Evolutionary conservation across 2,113 vertebrate species (phyloP), one percentile per base, ranked within the genome.

Genomic region (Vidua macroura): DNA sequence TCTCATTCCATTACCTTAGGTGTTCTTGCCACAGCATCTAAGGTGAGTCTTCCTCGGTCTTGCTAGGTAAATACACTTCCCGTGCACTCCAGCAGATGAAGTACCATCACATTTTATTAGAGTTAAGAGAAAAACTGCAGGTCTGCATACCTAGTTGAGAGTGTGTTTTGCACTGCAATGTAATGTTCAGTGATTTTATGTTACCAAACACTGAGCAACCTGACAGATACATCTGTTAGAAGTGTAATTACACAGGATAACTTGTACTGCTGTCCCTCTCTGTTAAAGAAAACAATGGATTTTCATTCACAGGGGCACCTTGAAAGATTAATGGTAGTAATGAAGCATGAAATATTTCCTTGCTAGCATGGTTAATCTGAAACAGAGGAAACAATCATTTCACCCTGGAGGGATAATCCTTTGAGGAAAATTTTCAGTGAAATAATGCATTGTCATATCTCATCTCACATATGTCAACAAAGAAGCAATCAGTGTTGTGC

Each of bases 311-410:
- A 95, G 87, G 90, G 88, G 82, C 88, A 94, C 93, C 94, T 97
- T 97, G 92, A 75, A 96, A 97, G 96, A 97, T 96, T 96, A 97
- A 96, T 95, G 63, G 73, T 77, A 91, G 95, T 96, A 96, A 97
- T 86, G 95, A 96, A 96, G 93, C 90, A 78, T 95, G 93, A 96
- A 96, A 95, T 94, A 95, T 92, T 94, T 96, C 95, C 82, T 94
- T 95, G 86, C 88, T 95, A 88, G 69, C 1, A 11, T 85, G 90
- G 66, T 95, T 96, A 96, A 95, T 95, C 88, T 94, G 94, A 93
- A 96, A 90, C 41, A 77, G 83, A 92, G 74, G 84, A 94, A 97
- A 93, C 55, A 95, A 85, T 94, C 88, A 92, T 95, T 95, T 97
- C 79, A 95, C 90, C 82, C 82, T 83, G 72, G 74, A 96, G 90